Evolutionary conservation across 2,888 invertebrate genomes (phyloP).

Genomic region (Rugalucina vietnamica): DNA sequence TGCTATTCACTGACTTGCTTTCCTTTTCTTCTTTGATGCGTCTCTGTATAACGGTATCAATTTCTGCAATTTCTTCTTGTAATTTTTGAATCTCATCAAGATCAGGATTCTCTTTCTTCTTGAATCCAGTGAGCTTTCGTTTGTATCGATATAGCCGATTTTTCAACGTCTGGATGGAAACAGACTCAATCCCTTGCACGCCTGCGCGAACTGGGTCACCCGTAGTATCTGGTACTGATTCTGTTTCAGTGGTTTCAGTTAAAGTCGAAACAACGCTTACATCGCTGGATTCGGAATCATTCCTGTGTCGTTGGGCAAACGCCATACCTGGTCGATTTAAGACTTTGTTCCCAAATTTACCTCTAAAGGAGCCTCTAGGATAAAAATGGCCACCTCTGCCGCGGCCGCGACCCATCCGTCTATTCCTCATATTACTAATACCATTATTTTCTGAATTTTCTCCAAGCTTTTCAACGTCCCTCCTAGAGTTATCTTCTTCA

Average conservation of each 20-base stretch:
- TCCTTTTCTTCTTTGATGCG: background rate
- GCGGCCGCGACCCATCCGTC: background rate
- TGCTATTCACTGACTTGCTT: background rate
- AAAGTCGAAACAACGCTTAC: background rate
- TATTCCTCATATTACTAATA: background rate
- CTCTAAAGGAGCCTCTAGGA: background rate
- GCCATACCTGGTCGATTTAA: no score
- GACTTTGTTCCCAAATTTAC: no score
- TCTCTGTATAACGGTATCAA: background rate
- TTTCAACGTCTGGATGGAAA: slow-evolving; percentile 16
- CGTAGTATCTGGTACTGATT: background rate
- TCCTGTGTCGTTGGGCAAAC: background rate
- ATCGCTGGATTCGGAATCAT: background rate
- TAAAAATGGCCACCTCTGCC: background rate
- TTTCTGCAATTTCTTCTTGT: background rate
- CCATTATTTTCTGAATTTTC: background rate
- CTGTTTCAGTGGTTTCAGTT: background rate
- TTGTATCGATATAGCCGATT: slow-evolving; percentile 29
- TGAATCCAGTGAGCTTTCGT: slow-evolving; percentile 19
- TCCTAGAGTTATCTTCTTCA: background rate
- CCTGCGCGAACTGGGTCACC: background rate
- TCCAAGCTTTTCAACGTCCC: background rate
- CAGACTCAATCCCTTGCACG: slow-evolving; percentile 6
- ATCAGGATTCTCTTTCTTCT: slow-evolving; percentile 1
- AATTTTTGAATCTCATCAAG: background rate